A percentile compares a stretch with the other conserved stretches of the same genome.
These are phyloP conservation scores for Slavum lentiscoides DNA, from an alignment of 2,888 invertebrate species.

Conservation along the genomic window DNA sequence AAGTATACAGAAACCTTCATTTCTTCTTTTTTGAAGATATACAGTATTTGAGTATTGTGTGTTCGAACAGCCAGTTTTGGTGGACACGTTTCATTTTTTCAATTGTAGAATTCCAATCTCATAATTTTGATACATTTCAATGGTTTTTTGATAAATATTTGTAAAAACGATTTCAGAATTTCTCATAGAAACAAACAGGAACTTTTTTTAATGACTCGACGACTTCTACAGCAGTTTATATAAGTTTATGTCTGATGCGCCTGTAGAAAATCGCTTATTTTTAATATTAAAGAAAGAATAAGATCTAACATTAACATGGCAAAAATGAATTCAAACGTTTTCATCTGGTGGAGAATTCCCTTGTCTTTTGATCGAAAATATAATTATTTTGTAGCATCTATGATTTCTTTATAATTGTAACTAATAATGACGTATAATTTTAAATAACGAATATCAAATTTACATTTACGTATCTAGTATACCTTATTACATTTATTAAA, in stretches of 20 bases:
- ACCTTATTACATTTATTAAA: no score
- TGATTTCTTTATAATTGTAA: background rate
- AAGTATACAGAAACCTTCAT: background rate
- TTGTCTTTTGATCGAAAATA: background rate
- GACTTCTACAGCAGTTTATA: background rate
- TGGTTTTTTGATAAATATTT: background rate
- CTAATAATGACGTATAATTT: background rate
- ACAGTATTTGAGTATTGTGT: background rate
- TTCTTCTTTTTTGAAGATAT: background rate
- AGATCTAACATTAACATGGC: background rate
- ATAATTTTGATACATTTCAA: slow-evolving; percentile 3
- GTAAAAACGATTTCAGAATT: background rate
- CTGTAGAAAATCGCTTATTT: background rate
- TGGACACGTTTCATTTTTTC: slow-evolving; percentile 14
- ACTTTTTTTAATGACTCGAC: background rate
- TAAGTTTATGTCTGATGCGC: background rate
- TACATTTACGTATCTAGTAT: background rate
- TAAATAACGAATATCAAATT: no score
- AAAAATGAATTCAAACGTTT: background rate
- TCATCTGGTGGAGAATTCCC: background rate
- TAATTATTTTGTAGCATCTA: background rate
- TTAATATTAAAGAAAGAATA: background rate
- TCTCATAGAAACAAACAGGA: background rate
- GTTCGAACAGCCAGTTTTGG: background rate
- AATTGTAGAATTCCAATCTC: background rate